Percentiles rank a stretch among this genome's conserved stretches.
phyloP scores from a whole-genome alignment of 1,140 invertebrate species.

The Macrosteles quadrilineatus region DNA sequence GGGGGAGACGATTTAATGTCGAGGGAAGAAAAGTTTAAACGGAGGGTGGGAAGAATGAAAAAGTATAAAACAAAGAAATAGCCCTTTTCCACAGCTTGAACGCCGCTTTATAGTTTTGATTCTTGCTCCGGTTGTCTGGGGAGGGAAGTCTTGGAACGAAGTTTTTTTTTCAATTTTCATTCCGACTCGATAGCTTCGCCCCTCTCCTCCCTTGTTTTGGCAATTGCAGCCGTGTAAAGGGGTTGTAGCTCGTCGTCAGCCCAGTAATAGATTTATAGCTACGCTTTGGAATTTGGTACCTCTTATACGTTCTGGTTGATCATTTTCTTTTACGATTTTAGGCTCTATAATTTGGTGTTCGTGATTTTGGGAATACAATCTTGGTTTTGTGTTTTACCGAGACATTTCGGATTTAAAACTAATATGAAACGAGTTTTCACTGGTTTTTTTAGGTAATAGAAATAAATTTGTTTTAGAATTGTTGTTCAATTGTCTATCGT shows the following conservation, averaged over 20 bases:
- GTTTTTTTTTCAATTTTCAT: conserved; percentile 29
- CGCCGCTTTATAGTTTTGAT: conserved; percentile 30
- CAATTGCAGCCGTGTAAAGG: conserved; percentile 25
- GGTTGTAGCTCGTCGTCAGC: conserved; percentile 5
- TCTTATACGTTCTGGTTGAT: too few relatives aligned
- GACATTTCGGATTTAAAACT: too few relatives aligned
- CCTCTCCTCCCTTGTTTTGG: conserved; percentile 19
- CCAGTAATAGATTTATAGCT: conserved; percentile 23
- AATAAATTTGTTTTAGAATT: too few relatives aligned
- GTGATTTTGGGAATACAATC: too few relatives aligned
- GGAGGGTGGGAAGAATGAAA: conserved; percentile 26
- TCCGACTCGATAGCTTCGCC: conserved; percentile 25
- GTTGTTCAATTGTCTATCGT: too few relatives aligned
- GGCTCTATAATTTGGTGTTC: too few relatives aligned
- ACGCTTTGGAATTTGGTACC: background rate
- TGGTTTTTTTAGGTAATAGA: too few relatives aligned
- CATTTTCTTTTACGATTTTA: too few relatives aligned
- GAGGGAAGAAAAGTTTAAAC: conserved; percentile 31
- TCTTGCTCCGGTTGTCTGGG: background rate
- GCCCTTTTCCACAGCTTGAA: conserved; percentile 31
- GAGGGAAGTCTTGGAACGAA: background rate
- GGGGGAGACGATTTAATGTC: conserved; percentile 13
- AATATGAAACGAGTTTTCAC: too few relatives aligned
- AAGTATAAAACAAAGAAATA: conserved; percentile 33
- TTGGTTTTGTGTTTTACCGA: too few relatives aligned